These are phyloP conservation scores for Microctonus brassicae DNA, from an alignment of 2,888 invertebrate genomes.

Conservation along the genomic window DNA sequence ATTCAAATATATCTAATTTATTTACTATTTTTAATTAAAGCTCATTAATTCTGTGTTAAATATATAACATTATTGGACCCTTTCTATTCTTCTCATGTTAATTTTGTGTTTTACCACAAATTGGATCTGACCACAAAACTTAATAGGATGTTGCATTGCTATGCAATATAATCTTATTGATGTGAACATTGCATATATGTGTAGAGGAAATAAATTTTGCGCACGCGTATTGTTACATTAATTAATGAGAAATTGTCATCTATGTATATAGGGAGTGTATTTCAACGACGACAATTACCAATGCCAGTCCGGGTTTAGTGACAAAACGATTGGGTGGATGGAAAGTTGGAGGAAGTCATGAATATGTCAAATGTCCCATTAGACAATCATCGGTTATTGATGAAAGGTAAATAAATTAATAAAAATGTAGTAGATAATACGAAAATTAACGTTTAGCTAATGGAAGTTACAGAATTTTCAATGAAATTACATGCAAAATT, in stretches of 20 bases:
- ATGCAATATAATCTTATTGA: no score
- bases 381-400: slow-evolving; percentile 65
- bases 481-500: no score
- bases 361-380: slow-evolving; percentile 65
- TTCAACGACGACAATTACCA: slow-evolving; percentile 37
- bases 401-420: slow-evolving; percentile 64
- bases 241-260: neutral
- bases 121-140: neutral
- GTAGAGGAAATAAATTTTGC: no score
- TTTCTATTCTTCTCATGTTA: neutral
- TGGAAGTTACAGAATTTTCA: no score
- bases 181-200: no score
- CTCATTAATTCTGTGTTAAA: neutral
- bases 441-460: neutral
- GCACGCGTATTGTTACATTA: neutral
- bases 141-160: no score
- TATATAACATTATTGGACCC: neutral
- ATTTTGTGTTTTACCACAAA: neutral
- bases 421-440: neutral
- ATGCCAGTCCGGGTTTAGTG: slow-evolving; percentile 48
- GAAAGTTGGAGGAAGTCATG: slow-evolving; percentile 62
- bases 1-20: neutral
- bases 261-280: slow-evolving; percentile 22
- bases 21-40: neutral
- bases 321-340: slow-evolving; percentile 62